These are phyloP conservation scores for Acanthosepion pharaonis DNA, from an alignment of 2,888 invertebrate genomes.

Conservation along the genomic window DNA sequence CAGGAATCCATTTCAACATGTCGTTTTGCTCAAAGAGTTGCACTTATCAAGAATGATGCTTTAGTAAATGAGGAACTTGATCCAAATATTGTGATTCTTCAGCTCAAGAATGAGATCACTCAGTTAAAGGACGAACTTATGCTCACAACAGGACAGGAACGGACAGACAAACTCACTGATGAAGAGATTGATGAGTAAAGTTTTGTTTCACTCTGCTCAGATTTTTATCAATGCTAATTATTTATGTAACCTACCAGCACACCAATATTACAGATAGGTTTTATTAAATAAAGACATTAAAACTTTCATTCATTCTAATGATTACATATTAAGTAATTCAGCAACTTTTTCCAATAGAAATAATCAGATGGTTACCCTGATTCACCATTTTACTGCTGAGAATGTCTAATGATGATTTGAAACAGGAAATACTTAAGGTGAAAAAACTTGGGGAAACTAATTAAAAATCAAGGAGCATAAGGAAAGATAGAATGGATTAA, in stretches of 20 bases:
- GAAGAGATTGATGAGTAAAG: slow-evolving; percentile 68
- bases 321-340: too few relatives aligned
- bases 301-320: neutral
- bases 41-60: slow-evolving; percentile 75
- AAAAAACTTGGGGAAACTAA: too few relatives aligned
- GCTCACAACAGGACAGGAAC: slow-evolving; percentile 72
- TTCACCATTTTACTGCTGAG: too few relatives aligned
- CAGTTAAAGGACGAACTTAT: slow-evolving; percentile 72
- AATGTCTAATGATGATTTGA: too few relatives aligned
- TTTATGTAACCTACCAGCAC: neutral
- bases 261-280: neutral
- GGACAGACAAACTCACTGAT: slow-evolving; percentile 69
- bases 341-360: too few relatives aligned
- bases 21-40: slow-evolving; percentile 75
- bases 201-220: neutral
- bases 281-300: neutral
- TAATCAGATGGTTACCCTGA: too few relatives aligned
- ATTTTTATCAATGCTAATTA: neutral
- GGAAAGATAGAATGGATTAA: too few relatives aligned
- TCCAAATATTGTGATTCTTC: slow-evolving; percentile 73
- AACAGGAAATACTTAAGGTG: too few relatives aligned
- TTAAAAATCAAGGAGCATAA: too few relatives aligned
- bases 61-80: slow-evolving; percentile 75
- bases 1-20: slow-evolving; percentile 76
- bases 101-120: slow-evolving; percentile 71